Evolutionary conservation across 2,888 invertebrate species (phyloP).

Genomic region (Capitulum mitella): DNA sequence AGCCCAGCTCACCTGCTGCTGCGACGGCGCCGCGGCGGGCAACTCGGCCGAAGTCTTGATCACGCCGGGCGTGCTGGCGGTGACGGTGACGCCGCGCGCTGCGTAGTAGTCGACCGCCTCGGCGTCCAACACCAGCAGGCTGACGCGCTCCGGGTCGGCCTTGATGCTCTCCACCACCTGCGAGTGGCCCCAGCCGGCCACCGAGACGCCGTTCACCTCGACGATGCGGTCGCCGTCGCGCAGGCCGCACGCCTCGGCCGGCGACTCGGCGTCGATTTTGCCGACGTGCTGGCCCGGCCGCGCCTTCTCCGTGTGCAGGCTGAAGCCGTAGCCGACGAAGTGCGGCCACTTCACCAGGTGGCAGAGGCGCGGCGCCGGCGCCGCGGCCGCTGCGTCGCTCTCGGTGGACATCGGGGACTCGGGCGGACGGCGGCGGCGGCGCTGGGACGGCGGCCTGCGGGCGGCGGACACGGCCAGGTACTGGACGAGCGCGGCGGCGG

Average conservation of each 20-base stretch:
- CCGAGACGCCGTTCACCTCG: conserved; percentile 87
- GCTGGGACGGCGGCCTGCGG: background rate
- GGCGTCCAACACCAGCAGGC: conserved; percentile 73
- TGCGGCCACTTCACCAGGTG: conserved; percentile 83
- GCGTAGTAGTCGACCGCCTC: conserved; percentile 65
- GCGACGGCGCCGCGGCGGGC: background rate
- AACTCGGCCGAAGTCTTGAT: conserved; percentile 37
- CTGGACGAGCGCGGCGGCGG: background rate
- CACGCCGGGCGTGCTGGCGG: conserved; percentile 49
- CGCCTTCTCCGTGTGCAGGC: conserved; percentile 92
- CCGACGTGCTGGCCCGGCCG: conserved; percentile 93
- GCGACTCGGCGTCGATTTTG: conserved; percentile 88
- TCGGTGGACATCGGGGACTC: background rate
- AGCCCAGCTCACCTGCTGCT: background rate
- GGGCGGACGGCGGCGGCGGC: background rate
- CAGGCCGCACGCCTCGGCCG: conserved; percentile 73
- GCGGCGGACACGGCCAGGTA: background rate
- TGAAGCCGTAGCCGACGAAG: conserved; percentile 97
- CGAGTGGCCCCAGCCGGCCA: conserved; percentile 84
- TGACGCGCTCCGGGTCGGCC: conserved; percentile 74
- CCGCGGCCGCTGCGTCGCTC: background rate
- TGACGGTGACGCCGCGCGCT: conserved; percentile 51
- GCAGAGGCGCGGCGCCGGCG: conserved; percentile 59
- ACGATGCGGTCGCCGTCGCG: conserved; percentile 83
- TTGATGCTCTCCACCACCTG: conserved; percentile 91